Evolutionary conservation across 2,113 vertebrate genomes (phyloP), one percentile per base, ranked within the genome.

Genomic region (Muntiacus reevesi): DNA sequence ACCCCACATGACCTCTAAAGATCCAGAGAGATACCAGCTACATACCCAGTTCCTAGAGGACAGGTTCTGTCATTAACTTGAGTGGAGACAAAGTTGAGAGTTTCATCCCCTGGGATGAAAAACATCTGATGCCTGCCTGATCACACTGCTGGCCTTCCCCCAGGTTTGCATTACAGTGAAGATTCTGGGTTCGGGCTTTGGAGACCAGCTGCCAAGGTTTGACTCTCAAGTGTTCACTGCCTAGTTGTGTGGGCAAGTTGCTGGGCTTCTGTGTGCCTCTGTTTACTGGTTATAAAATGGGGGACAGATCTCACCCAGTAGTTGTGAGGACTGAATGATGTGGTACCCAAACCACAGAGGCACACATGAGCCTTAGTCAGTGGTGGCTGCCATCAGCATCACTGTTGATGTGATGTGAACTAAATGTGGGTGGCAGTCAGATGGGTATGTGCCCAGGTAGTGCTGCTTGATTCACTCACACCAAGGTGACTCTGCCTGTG

Each of bases 341-440:
- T 23, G 27, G 54, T 10, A 9, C 7, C 15, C 54, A 7, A 2
- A 1, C 40, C 2, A 1, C 7, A 76, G 36, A 28, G 30, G 67
- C 89, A 52, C 74, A 7, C 16, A 14, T 2, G 3, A 28, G 36
- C 88, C 47, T 62, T 23, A 16, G 3, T 4, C 7, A 27, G 1
- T 6, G 19, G 23, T 6, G 6, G 30, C 43, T 28, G 12, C 59
- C 55, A 0, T 82, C n/a, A 4, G 14, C 7, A 11, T 0, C 33
- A 15, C 12, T 67, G 60, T 21, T 11, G 33, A n/a, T 25, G 23
- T 27, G 13, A 62, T 14, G 21, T 50, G 87, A 28, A 59, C 84
- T 33, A 27, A 47, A 30, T 3, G 19, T 12, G 30, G 28, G 54
- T 43, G 54, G 23, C 60, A 45, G 0, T n/a, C 85, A 54, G 60